A percentile compares a stretch with the other conserved stretches of the same genome.
These are phyloP conservation scores for Brachypteracias leptosomus DNA, from an alignment of 2,113 vertebrate species.

Conservation along the genomic window DNA sequence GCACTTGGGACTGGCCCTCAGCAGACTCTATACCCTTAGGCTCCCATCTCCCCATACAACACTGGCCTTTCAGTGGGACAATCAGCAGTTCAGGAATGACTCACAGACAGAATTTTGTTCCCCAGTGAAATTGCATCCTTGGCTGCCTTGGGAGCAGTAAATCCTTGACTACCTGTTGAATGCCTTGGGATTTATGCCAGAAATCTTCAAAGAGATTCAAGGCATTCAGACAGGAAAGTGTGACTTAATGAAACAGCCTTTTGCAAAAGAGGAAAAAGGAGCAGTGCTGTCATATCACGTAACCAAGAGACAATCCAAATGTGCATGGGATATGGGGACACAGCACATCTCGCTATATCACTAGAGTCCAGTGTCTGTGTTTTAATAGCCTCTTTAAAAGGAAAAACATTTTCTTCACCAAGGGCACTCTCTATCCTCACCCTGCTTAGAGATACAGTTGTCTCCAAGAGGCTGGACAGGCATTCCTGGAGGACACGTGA, in stretches of 20 bases:
- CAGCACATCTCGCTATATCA: not conserved
- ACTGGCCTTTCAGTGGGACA: not conserved
- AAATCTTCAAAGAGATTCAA: not conserved
- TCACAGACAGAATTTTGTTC: not conserved
- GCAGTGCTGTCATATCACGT: not conserved
- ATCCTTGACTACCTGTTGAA: not conserved
- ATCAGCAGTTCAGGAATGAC: not conserved
- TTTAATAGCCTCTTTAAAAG: not conserved
- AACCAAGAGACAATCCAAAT: not conserved
- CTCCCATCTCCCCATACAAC: not conserved
- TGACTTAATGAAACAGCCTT: not conserved
- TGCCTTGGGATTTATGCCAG: not conserved
- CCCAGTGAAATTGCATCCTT: accelerated
- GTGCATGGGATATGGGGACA: not conserved
- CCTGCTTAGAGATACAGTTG: not conserved
- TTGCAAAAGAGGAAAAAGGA: not conserved
- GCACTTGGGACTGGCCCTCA: not conserved
- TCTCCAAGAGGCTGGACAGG: not conserved
- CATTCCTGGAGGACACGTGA: not conserved
- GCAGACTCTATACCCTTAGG: not conserved
- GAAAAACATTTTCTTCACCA: not conserved
- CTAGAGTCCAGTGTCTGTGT: not conserved
- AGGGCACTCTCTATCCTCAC: not conserved
- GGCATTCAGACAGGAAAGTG: not conserved
- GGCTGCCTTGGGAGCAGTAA: not conserved